A percentile compares a stretch with the other conserved stretches of the same genome.
These are phyloP conservation scores for Mobula birostris DNA, from an alignment of 2,113 vertebrate species.

Conservation along the genomic window DNA sequence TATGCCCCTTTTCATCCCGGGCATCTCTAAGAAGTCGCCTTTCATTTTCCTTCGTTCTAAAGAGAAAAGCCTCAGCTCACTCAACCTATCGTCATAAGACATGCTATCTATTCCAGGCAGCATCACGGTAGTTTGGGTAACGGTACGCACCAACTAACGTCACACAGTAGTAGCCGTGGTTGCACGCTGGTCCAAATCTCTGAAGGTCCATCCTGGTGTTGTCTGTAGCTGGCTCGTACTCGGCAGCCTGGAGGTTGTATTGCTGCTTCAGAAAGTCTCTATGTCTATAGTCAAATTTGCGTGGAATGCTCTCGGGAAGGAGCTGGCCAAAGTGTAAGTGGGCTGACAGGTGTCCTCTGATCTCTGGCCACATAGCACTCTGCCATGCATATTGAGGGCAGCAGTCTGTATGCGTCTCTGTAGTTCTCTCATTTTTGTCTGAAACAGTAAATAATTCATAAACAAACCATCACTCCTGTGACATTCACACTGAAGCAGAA, in stretches of 20 bases:
- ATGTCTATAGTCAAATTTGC: constrained; percentile 61
- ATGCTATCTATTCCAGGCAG: too few relatives aligned
- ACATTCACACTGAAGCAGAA: background rate
- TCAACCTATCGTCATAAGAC: too few relatives aligned
- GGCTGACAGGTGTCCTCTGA: constrained; percentile 55
- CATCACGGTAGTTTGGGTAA: too few relatives aligned
- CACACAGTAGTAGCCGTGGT: constrained; percentile 67
- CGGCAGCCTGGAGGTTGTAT: constrained; percentile 67
- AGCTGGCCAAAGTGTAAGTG: constrained; percentile 59
- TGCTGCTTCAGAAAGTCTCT: constrained; percentile 60
- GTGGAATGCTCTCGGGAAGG: constrained; percentile 66
- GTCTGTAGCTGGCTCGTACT: constrained; percentile 48
- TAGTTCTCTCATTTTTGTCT: constrained; percentile 39
- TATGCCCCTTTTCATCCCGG: too few relatives aligned
- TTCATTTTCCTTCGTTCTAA: too few relatives aligned
- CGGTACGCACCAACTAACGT: constrained; percentile 70
- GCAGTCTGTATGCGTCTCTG: constrained; percentile 12
- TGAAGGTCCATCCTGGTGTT: constrained; percentile 38
- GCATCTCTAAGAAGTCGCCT: too few relatives aligned
- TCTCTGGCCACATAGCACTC: constrained; percentile 62
- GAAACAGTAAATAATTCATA: constrained; percentile 36
- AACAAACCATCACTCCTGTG: constrained; percentile 40
- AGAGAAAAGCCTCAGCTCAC: too few relatives aligned
- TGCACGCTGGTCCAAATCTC: constrained; percentile 48
- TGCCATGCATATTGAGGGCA: constrained; percentile 57